Percentiles rank a stretch among this genome's conserved stretches.
Conservation (phyloP, 2,113 vertebrate species). For the Nyctereutes procyonoides region DNA sequence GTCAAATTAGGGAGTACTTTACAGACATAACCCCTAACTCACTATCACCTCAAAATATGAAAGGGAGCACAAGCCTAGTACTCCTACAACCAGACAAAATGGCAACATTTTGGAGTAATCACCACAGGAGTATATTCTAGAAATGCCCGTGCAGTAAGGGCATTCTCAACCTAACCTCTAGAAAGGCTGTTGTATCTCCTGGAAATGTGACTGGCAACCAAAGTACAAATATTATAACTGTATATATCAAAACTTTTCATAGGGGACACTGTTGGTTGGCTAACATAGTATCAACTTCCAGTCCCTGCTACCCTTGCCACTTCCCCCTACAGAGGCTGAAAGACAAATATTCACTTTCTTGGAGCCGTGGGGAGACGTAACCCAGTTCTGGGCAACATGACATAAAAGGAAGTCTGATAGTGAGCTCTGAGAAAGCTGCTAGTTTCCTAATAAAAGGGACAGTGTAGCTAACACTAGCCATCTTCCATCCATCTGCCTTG, state of each 20-base stretch:
- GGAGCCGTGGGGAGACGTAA: neutral
- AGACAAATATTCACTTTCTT: neutral
- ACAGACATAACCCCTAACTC: neutral
- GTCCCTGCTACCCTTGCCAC: neutral
- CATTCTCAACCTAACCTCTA: neutral
- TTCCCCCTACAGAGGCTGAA: neutral
- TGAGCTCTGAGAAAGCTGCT: neutral
- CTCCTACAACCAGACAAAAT: neutral
- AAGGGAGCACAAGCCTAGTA: neutral
- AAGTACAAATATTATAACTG: neutral
- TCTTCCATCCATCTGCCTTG: neutral
- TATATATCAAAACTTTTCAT: neutral
- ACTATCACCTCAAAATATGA: neutral
- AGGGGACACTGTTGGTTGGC: neutral
- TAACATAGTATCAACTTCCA: neutral
- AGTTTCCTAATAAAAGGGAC: neutral
- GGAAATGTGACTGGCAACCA: neutral
- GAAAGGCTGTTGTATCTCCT: neutral
- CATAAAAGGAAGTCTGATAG: neutral
- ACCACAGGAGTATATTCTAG: neutral
- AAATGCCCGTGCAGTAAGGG: neutral
- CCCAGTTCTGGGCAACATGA: neutral
- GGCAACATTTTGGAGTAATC: neutral
- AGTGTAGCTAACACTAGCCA: neutral
- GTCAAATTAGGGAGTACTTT: neutral